Evolutionary conservation across 2,888 invertebrate genomes (phyloP), one percentile per base, ranked within the genome.

Genomic region (Matsumyia berberina): DNA sequence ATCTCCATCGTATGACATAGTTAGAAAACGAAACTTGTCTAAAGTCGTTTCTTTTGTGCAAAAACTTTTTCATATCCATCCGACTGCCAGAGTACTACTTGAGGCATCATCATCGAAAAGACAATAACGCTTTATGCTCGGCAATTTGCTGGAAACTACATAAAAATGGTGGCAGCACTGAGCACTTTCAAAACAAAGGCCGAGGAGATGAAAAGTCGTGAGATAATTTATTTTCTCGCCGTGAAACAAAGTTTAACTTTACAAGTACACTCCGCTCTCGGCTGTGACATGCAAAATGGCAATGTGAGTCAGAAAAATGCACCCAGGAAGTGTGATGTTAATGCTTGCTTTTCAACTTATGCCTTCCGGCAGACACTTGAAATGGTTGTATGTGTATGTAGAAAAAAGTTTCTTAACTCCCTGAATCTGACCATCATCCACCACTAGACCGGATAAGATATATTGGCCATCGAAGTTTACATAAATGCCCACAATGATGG

Each of bases 341-440:
- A 62, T 55, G 53, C 35, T 53, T 60, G 31, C 53, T 35, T 39
- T 77, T 77, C 53, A 60, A 69, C 60, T 44, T 17, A 35, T 60
- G 46, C 62, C 77, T 69, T 69, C 53, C 44, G 53, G 70, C 78
- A 49, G 62, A 19, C 62, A 64, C 57, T 78, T 57, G 46, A 57
- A 39, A 29, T 29, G 29, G 39, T 9, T 51, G 37, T 29, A 15
- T 17, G 9, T 51, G 24, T 39, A 12, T 31, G 17, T 29, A 53
- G 29, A 17, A 9, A n/a, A 53, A 62, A 69, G 44, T 58, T 58
- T 11, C 33, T 39, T 31, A 42, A 53, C 77, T 29, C 33, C 67
- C 57, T 33, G 7, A 42, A 44, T 12, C 67, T 53, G 53, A 67
- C 67, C 55, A 19, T 60, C 19, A n/a, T 46, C 29, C 46, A 49